Base-by-base conservation (phyloP, 1,140 invertebrate genomes). In the Schmidtea mediterranea region DNA sequence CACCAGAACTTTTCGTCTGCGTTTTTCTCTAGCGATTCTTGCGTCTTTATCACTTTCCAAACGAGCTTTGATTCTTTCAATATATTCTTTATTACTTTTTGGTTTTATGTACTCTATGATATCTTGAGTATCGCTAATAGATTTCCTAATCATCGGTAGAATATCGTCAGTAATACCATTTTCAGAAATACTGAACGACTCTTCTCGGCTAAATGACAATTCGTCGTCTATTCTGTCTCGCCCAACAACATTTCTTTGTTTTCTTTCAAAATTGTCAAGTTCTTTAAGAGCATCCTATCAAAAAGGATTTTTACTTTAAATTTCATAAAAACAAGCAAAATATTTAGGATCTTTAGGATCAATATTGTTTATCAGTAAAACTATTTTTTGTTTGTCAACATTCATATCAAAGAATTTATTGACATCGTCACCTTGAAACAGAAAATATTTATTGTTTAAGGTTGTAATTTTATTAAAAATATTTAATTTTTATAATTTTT, bases 1-100 rank as follows among this genome's bases (percentile, higher is more conserved):
- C 16, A 62, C 60, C n/a, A 67, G 51, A 41, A 67, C 63, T 55
- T 66, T 66, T 40, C 65, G 55, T 13, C 63, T 50, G 38, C 65
- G 54, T 51, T 66, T 66, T 47, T 67, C 65, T 40, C 63, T 50
- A 47, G 65, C 63, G 10, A 55, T 56, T 26, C 63, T 43, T 8
- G 65, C 63, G 19, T 59, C 53, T 36, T 55, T 53, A 51, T 66
- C 62, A 52, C 66, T 63, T 13, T 64, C 53, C 13, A 66, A 54
- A 12, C 62, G 52, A 48, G 60, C 62, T 26, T 59, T 52, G 23
- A 66, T 64, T 48, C 62, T 62, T 16, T 55, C 55, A 24, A 67
- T 65, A 52, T 67, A 67, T 12, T 59, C 61, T 52, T 62, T 58
- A 55, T 64, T 64, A 15, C 58, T 56, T n/a, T 53, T 46, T 6